phyloP scores from a whole-genome alignment of 2,888 invertebrate species.

The Dynastes grantii region DNA sequence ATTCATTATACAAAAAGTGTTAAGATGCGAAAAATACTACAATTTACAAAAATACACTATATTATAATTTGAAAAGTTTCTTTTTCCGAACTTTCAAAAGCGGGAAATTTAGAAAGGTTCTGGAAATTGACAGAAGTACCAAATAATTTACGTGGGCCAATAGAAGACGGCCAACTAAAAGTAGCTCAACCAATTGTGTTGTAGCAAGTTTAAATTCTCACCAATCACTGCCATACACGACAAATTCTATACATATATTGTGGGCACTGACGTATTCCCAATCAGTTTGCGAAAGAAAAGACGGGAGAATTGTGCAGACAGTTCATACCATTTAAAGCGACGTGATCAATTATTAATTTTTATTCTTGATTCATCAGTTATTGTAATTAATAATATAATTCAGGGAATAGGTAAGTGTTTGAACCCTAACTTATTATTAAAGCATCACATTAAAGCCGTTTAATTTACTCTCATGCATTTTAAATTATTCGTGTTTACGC shows the following conservation, averaged over 20 bases:
- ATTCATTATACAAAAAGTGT: neutral
- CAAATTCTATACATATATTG: constrained; percentile 64
- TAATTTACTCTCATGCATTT: neutral
- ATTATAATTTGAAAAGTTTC: neutral
- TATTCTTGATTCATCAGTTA: neutral
- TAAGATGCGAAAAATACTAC: too few relatives aligned
- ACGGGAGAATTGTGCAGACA: neutral
- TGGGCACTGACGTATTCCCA: constrained; percentile 57
- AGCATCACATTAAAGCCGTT: neutral
- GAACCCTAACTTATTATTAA: neutral
- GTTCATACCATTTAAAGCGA: constrained; percentile 35
- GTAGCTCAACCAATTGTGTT: constrained; percentile 70
- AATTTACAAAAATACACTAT: too few relatives aligned
- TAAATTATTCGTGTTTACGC: too few relatives aligned
- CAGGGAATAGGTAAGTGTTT: neutral
- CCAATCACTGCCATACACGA: constrained; percentile 77
- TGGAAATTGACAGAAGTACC: constrained; percentile 27
- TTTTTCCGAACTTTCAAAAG: constrained; percentile 3
- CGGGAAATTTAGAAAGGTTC: constrained; percentile 43
- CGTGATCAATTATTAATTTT: constrained; percentile 7
- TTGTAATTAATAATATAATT: neutral
- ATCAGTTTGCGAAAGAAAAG: constrained; percentile 49
- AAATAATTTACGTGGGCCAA: constrained; percentile 78
- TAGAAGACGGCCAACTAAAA: constrained; percentile 75
- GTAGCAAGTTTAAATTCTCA: constrained; percentile 66